Percentiles rank a stretch among this genome's conserved stretches.
phyloP scores from a whole-genome alignment of 1,140 invertebrate genomes.

The Helicoverpa armigera region DNA sequence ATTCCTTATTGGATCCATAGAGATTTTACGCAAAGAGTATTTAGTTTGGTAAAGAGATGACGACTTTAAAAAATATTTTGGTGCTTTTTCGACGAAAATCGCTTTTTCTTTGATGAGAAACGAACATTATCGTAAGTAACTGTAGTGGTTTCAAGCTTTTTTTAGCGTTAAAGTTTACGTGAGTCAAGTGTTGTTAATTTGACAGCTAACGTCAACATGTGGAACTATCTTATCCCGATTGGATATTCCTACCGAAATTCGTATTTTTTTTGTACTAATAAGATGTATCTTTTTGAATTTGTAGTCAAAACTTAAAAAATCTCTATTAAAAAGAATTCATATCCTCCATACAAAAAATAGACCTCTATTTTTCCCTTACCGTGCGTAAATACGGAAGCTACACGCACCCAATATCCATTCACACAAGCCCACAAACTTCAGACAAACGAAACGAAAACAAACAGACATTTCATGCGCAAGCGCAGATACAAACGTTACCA shows the following conservation, averaged over 20 bases:
- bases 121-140: not conserved
- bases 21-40: not conserved
- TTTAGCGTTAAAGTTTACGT: not conserved
- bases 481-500: not conserved
- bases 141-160: not conserved
- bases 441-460: slow-evolving; percentile 15
- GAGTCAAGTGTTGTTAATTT: not conserved
- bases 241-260: too few relatives aligned
- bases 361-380: too few relatives aligned
- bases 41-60: not conserved
- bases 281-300: too few relatives aligned
- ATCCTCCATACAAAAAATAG: too few relatives aligned
- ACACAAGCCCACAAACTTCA: slow-evolving; percentile 17
- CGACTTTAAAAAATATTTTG: not conserved
- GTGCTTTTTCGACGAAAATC: not conserved
- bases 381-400: not conserved
- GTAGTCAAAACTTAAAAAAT: too few relatives aligned
- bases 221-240: too few relatives aligned
- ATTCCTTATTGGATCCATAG: not conserved
- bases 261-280: too few relatives aligned
- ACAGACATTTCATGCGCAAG: slow-evolving; percentile 2
- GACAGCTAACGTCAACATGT: not conserved
- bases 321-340: too few relatives aligned
- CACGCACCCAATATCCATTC: slow-evolving; percentile 2
- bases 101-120: not conserved